These are phyloP conservation scores for Otocyon megalotis DNA, from an alignment of 2,113 vertebrate species.

Conservation along the genomic window DNA sequence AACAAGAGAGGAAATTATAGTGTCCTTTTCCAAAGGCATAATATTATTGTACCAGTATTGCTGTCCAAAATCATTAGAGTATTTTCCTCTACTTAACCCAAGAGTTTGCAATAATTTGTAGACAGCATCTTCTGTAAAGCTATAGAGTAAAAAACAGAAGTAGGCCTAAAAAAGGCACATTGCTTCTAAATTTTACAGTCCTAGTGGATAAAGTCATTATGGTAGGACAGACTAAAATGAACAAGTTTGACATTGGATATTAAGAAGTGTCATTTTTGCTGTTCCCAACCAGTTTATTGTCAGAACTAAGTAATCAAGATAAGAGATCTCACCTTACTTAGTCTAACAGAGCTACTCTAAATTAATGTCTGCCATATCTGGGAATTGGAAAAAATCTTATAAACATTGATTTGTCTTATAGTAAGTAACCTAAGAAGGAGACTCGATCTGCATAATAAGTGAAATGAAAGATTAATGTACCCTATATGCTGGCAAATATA, in stretches of 20 bases:
- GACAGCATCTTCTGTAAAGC: not conserved
- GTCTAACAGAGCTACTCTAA: not conserved
- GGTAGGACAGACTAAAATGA: not conserved
- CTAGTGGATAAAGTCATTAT: not conserved
- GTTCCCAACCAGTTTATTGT: not conserved
- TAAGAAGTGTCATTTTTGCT: not conserved
- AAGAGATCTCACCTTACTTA: not conserved
- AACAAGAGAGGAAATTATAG: not conserved
- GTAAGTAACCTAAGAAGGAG: not conserved
- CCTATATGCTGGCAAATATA: not conserved
- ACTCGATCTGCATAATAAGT: not conserved
- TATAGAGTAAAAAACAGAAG: not conserved
- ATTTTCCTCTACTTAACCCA: not conserved
- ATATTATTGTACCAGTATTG: accelerated
- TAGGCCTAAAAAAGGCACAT: not conserved
- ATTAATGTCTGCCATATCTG: not conserved
- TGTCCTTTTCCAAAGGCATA: not conserved
- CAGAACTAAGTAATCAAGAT: not conserved
- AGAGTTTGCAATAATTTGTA: not conserved
- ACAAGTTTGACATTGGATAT: not conserved
- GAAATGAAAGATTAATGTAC: not conserved
- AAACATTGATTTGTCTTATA: not conserved
- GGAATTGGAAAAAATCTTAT: not conserved
- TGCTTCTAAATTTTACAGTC: not conserved
- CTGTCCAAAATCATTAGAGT: not conserved